Percentiles rank a stretch among this genome's conserved stretches.
Conservation (phyloP, 2,113 vertebrate species). For the Melierax canorus region DNA sequence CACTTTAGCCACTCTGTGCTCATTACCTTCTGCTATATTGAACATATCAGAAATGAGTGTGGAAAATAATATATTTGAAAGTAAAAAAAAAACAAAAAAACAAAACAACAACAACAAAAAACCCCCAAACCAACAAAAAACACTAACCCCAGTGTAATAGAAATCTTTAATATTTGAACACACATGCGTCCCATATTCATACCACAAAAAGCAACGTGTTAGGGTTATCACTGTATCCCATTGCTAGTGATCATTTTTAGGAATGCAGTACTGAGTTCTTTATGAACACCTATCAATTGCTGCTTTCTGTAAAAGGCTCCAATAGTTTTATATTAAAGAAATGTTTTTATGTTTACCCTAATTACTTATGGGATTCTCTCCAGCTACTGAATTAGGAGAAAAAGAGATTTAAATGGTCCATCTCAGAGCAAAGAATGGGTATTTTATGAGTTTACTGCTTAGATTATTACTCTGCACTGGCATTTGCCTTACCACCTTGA, state of each 20-base stretch:
- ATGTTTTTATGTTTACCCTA: not conserved
- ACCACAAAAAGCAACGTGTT: fast-evolving
- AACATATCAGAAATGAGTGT: not conserved
- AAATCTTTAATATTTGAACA: not conserved
- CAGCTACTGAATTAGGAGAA: not conserved
- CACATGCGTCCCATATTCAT: not conserved
- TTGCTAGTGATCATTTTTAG: not conserved
- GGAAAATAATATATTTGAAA: too few species aligned
- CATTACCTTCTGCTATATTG: not conserved
- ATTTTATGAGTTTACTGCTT: slow-evolving; percentile 14
- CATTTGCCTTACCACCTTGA: slow-evolving; percentile 4
- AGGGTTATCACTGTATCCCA: not conserved
- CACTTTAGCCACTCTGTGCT: not conserved
- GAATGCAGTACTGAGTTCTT: not conserved
- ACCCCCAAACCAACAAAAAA: not conserved
- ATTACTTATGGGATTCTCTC: not conserved
- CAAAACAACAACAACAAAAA: too few species aligned
- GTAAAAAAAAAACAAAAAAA: too few species aligned
- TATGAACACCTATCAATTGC: not conserved
- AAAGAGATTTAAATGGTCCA: slow-evolving; percentile 8
- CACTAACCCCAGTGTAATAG: not conserved
- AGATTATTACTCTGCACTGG: not conserved
- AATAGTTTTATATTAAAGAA: not conserved
- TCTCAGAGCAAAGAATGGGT: slow-evolving; percentile 6
- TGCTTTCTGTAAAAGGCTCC: not conserved